Base-by-base conservation (phyloP, 2,797 vertebrate species). In the Hyperoplus immaculatus region DNA sequence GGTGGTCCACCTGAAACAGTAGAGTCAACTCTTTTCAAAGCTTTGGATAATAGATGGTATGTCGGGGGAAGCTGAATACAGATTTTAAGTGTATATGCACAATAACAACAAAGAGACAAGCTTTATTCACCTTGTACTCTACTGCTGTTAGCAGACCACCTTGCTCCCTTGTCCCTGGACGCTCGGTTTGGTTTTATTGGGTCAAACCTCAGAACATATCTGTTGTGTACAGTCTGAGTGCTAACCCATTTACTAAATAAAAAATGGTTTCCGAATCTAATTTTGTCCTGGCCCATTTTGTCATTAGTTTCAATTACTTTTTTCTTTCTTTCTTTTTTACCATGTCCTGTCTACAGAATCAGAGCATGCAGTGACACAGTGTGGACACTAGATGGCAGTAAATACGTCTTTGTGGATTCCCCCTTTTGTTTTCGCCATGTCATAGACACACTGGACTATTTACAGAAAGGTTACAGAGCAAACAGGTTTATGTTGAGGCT, bases 201-300 rank as follows among this genome's bases (percentile, higher is more conserved):
- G 97, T 95, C 94, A 93, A 95, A 94, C 96, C 29, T 96, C 96
- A 92, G 59, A 93, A 92, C 90, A 94, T 78, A 95, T 96, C 92
- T 94, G 96, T 95, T 95, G 95, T 98, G 97, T 98, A 97, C 97
- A 97, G 96, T 97, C 96, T 97, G 97, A 97, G 95, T 95, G 96
- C 95, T 96, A 96, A 97, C 96, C 95, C 88, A 87, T 92, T 93
- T 93, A 87, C 87, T 84, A 88, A 94, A 94, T 92, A 93, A 87
- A 77, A 88, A 84, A 84, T 69, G 78, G 84, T 91, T 94, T 92
- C 84, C 43, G 46, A 92, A 83, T 89, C 89, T 81, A 83, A 88
- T 73, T 84, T 72, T 81, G 85, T 87, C 74, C 46, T 82, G 82
- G 70, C 74, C 77, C 68, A 61, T 82, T 89, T 87, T 91, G 43